These are phyloP conservation scores for Alfaro cultratus DNA, from an alignment of 2,797 vertebrate species.

Conservation along the genomic window DNA sequence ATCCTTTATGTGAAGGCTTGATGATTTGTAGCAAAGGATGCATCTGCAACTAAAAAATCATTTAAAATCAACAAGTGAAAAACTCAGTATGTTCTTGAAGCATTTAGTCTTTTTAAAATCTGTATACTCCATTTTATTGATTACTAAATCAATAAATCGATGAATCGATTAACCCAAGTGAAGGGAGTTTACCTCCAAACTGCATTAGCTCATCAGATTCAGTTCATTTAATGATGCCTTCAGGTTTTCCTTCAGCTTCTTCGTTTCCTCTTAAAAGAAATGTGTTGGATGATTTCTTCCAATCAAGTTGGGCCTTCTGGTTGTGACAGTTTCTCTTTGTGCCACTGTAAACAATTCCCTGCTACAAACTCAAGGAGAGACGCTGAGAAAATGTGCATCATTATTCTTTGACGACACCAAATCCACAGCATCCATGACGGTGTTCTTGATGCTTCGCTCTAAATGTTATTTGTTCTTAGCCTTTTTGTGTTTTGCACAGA, in stretches of 20 bases:
- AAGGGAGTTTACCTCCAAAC: neutral
- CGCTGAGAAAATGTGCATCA: constrained; percentile 13
- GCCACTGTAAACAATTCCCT: neutral
- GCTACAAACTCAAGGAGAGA: neutral
- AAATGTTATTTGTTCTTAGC: constrained; percentile 34
- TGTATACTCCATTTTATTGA: no score
- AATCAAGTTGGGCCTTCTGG: neutral
- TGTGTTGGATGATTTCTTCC: neutral
- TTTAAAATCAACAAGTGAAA: no score
- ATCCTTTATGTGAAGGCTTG: no score
- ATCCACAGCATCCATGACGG: constrained; percentile 18
- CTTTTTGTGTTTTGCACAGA: constrained; percentile 51
- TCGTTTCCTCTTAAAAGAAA: neutral
- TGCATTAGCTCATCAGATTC: neutral
- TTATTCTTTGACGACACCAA: constrained; percentile 21
- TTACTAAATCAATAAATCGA: no score
- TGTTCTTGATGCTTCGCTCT: constrained; percentile 26
- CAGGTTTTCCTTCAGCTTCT: neutral
- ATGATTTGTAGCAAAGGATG: no score
- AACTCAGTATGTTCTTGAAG: no score
- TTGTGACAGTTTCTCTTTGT: neutral
- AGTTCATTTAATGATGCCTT: neutral
- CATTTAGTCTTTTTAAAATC: no score
- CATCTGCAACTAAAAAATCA: no score
- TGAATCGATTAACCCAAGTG: neutral